A percentile compares a stretch with the other conserved stretches of the same genome.
Evolutionary conservation across 1,140 invertebrate species (phyloP).

Genomic region (Zaprionus vittiger): DNA sequence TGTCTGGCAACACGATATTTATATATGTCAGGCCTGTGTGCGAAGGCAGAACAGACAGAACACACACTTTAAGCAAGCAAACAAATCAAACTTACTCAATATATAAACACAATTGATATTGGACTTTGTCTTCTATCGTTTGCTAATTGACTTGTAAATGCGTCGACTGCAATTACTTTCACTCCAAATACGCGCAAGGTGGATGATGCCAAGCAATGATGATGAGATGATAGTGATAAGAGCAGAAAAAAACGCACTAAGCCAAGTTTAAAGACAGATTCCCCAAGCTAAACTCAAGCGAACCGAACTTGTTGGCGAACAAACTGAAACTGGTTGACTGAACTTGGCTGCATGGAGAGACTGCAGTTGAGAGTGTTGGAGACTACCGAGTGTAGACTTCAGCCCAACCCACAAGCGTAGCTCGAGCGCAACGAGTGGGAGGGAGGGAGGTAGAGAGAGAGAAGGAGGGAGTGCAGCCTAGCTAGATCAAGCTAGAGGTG

Average conservation of each 20-base stretch:
- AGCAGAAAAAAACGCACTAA: slow-evolving; percentile 5
- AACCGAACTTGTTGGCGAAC: slow-evolving; percentile 69
- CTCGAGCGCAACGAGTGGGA: slow-evolving; percentile 58
- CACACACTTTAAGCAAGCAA: neutral
- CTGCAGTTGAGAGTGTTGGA: slow-evolving; percentile 27
- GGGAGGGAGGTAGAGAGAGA: neutral
- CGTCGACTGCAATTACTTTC: neutral
- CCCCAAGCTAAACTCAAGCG: neutral
- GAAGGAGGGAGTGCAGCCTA: too few relatives aligned
- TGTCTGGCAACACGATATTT: neutral
- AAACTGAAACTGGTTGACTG: slow-evolving; percentile 73
- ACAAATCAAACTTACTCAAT: neutral
- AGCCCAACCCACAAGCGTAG: slow-evolving; percentile 46
- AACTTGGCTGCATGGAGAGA: slow-evolving; percentile 45
- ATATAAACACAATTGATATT: neutral
- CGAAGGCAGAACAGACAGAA: neutral
- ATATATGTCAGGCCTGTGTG: neutral
- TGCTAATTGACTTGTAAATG: slow-evolving; percentile 2
- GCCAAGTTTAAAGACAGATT: neutral
- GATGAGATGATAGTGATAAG: neutral
- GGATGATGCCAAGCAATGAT: neutral
- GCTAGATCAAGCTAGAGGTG: neutral
- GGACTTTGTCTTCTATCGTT: neutral
- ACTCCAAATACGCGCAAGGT: slow-evolving; percentile 6
- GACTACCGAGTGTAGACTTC: slow-evolving; percentile 23